These are phyloP conservation scores for Heterohyrax brucei DNA, from an alignment of 2,797 vertebrate species.

Conservation along the genomic window DNA sequence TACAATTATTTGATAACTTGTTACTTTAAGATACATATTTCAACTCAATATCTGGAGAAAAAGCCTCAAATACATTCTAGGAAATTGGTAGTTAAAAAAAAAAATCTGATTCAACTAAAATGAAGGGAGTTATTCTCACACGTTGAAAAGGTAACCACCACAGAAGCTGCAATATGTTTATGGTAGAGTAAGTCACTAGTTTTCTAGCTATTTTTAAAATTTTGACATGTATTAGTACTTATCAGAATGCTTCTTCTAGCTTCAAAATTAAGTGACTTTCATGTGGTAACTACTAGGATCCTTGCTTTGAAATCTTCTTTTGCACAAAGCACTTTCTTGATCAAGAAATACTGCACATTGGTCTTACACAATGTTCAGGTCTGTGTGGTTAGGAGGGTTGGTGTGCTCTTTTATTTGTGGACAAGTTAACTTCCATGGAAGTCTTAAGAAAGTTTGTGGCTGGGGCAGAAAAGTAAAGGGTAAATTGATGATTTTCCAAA, in stretches of 20 bases:
- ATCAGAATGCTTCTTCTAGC: constrained; percentile 11
- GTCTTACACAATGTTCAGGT: constrained; percentile 25
- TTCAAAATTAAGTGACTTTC: background rate
- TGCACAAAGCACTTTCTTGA: constrained; percentile 65
- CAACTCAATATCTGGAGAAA: constrained; percentile 62
- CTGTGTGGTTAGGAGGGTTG: background rate
- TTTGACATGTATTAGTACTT: background rate
- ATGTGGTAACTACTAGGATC: constrained; percentile 1
- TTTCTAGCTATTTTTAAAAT: background rate
- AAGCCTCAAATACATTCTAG: constrained; percentile 32
- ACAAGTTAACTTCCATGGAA: background rate
- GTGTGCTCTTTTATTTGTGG: background rate
- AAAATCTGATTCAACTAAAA: constrained; percentile 49
- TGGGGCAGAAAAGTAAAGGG: background rate
- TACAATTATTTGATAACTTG: constrained; percentile 74
- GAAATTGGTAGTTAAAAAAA: constrained; percentile 58
- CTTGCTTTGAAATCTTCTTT: constrained; percentile 45
- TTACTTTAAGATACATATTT: constrained; percentile 75
- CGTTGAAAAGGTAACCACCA: background rate
- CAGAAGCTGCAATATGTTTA: background rate
- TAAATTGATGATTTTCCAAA: background rate
- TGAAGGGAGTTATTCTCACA: background rate
- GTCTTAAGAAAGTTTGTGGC: rapidly evolving
- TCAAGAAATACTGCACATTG: background rate
- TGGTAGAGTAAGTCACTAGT: background rate